These are phyloP conservation scores for Dendrolimus pini DNA, from an alignment of 2,888 invertebrate species.

Conservation along the genomic window DNA sequence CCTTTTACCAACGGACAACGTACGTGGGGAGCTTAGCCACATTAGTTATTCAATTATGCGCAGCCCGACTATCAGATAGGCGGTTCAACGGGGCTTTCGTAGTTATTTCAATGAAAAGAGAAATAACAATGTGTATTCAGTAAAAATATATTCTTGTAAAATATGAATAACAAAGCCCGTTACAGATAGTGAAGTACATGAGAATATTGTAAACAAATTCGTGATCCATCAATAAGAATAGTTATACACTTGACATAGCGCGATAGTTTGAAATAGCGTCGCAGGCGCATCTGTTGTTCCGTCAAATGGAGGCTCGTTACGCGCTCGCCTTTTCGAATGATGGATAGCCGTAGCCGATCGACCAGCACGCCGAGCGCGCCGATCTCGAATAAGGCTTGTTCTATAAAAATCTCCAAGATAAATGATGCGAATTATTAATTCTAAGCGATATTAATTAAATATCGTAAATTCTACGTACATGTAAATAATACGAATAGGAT, in stretches of 20 bases:
- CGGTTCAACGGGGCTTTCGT: slow-evolving; percentile 35
- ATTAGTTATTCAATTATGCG: slow-evolving; percentile 71
- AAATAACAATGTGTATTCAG: slow-evolving; percentile 45
- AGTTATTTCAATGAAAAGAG: slow-evolving; percentile 41
- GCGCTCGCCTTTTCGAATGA: slow-evolving; percentile 59
- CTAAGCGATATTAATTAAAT: too few species aligned
- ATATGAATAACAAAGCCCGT: slow-evolving; percentile 29
- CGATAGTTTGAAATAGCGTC: slow-evolving; percentile 50
- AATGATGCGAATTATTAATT: neutral
- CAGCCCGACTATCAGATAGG: slow-evolving; percentile 55
- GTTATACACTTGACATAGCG: slow-evolving; percentile 12
- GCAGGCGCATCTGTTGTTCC: slow-evolving; percentile 41
- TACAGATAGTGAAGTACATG: slow-evolving; percentile 12
- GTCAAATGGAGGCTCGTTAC: slow-evolving; percentile 70
- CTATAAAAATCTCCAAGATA: neutral
- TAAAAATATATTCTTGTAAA: slow-evolving; percentile 29
- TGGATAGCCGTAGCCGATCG: slow-evolving; percentile 66
- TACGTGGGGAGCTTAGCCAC: slow-evolving; percentile 36
- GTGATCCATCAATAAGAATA: slow-evolving; percentile 45
- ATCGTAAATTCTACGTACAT: too few species aligned
- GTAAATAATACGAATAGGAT: too few species aligned
- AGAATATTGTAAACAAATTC: slow-evolving; percentile 33
- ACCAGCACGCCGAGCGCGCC: slow-evolving; percentile 29
- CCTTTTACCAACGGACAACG: slow-evolving; percentile 37
- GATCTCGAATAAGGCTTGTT: neutral